Percentiles rank a stretch among this genome's conserved stretches.
phyloP scores from a whole-genome alignment of 2,888 invertebrate species.

The Cremastinae sp. region DNA sequence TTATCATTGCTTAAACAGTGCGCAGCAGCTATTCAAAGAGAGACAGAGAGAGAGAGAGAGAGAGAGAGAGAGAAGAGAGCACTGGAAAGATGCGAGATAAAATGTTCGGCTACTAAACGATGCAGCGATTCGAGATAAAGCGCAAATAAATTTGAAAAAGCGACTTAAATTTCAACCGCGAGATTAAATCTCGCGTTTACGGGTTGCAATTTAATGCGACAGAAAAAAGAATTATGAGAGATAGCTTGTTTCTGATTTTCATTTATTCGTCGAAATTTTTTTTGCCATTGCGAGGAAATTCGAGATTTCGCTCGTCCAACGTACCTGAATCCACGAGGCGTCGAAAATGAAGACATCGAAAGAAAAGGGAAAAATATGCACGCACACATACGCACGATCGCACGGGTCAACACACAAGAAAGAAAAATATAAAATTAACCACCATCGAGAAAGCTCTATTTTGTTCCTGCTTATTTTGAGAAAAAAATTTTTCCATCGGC shows the following conservation, averaged over 20 bases:
- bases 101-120: constrained; percentile 8
- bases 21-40: neutral
- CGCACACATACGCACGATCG: constrained; percentile 23
- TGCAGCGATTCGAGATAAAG: no score
- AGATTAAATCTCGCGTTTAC: neutral
- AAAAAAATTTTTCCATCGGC: neutral
- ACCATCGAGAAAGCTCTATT: constrained; percentile 52
- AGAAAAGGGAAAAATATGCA: constrained; percentile 52
- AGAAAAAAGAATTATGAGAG: neutral
- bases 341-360: constrained; percentile 69
- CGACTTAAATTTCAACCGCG: neutral
- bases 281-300: constrained; percentile 13
- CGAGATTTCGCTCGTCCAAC: constrained; percentile 61
- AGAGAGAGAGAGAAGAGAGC: neutral
- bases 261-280: neutral
- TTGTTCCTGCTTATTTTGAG: constrained; percentile 40
- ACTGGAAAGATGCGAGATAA: constrained; percentile 18
- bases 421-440: constrained; percentile 54
- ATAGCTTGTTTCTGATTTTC: no score
- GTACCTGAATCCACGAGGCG: constrained; percentile 75
- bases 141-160: no score
- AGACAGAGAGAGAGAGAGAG: no score
- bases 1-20: no score
- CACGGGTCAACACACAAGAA: constrained; percentile 35
- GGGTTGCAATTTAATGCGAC: no score